These are phyloP conservation scores for Edolisoma coerulescens DNA, from an alignment of 2,113 vertebrate species.

Conservation along the genomic window DNA sequence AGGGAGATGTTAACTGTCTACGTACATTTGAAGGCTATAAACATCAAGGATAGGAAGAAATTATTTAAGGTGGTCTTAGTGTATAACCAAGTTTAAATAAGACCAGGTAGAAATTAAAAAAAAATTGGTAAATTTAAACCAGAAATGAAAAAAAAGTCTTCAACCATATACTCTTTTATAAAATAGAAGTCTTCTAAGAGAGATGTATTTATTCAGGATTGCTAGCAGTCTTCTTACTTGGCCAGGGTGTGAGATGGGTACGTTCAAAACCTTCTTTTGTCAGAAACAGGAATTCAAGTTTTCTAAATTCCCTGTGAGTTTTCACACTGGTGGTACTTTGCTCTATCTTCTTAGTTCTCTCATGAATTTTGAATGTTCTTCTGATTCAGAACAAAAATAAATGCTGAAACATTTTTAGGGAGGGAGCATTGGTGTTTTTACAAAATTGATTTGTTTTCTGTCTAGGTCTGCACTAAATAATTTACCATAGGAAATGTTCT, in stretches of 20 bases:
- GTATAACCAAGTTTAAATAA: background rate
- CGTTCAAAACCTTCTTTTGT: background rate
- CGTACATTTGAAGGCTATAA: slow-evolving; percentile 9
- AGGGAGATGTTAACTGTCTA: slow-evolving; percentile 11
- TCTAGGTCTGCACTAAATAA: background rate
- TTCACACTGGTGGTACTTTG: background rate
- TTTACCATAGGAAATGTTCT: background rate
- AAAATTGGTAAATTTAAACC: background rate
- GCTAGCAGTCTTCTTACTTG: background rate
- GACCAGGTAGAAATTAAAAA: background rate
- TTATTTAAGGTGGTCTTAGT: slow-evolving; percentile 14
- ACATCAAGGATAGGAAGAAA: background rate
- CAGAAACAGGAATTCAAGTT: background rate
- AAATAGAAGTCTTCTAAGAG: background rate
- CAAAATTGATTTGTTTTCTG: background rate
- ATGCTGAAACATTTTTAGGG: background rate
- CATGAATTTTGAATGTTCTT: background rate
- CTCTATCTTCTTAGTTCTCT: background rate
- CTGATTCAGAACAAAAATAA: background rate
- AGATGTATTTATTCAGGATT: background rate
- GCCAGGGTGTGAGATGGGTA: background rate
- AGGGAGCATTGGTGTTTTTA: background rate
- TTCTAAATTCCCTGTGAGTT: background rate
- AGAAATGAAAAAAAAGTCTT: background rate
- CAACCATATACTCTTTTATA: background rate